Evolutionary conservation across 2,888 invertebrate genomes (phyloP), one percentile per base, ranked within the genome.

Genomic region (Dasysyrphus tricinctus): DNA sequence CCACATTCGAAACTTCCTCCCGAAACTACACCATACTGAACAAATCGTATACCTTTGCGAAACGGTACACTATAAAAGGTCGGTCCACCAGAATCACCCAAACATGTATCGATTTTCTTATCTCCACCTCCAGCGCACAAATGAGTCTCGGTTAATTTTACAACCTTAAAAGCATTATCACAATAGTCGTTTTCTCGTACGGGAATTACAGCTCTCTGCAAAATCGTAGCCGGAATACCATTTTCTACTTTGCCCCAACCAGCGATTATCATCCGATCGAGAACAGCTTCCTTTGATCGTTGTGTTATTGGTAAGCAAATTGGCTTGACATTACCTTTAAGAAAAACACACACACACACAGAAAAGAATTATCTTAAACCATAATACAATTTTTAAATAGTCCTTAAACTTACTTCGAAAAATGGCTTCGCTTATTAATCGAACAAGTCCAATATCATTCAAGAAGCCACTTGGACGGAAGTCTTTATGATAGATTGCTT

Each of bases 21-120:
- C 0, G 95, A 95, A 0, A 95, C 95, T 0, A 95, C 91, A 9
- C 96, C 96, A 63, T 89, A 91, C 80, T 92, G 92, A 3, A 91
- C 88, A 39, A 86, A 90, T 16, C 91, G 90, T 6, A 75, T 69
- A n/a, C 72, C 49, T 8, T 7, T 19, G 0, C 63, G 61, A 61
- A 88, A 89, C 0, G 76, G 80, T 0, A 88, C 89, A 0, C 90
- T 83, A 0, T 89, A 72, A 89, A 92, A 39, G 89, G 90, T 49
- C 89, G 90, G 88, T 88, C 91, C 61, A 89, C 89, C 81, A 19
- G 90, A 84, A 89, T 89, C 88, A 51, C 88, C 80, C 74, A 57
- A 29, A 47, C 83, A 88, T 8, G 78, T 57, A 57, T 80, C 88
- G 8, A 83, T 54, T 29, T 81, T 61, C 19, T 77, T 61, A 12